Base-by-base conservation (phyloP, 2,888 invertebrate species). In the Papilio elwesi region DNA sequence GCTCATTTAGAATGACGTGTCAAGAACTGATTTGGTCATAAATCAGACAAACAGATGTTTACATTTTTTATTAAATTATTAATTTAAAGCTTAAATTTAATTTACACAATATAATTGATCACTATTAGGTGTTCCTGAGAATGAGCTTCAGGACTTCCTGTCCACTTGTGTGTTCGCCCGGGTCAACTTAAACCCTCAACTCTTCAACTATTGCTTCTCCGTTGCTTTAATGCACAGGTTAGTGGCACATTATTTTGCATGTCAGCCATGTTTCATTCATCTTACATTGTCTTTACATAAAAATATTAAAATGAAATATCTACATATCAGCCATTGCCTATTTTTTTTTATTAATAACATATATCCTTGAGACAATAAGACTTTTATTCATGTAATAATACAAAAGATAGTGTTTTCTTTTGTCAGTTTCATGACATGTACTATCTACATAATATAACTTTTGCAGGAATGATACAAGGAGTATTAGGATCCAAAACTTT, bases 161-260 rank as follows among this genome's bases (percentile, higher is more conserved):
- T 95, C 97, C 0, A 94, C 96, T 15, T 95, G 96, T 63, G 96
- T 95, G 10, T 97, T 94, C 81, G 94, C 96, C 62, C 95, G 97
- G 74, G 96, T 96, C 78, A 95, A 96, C 53, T 89, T 97, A 11
- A 98, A 98, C 87, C 96, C 97, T 0, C 96, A 96, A 78, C 87
- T 98, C 77, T 98, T 97, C 90, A 96, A 97, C 86, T 98, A 97
- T 85, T 95, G 96, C 59, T 95, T 95, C 55, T 96, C 97, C 0
- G 97, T 97, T 9, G 96, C 97, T 0, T 87, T 97, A 26, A 94
- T 97, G 80, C 97, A 97, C 90, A 95, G 97, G 94, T 93, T 79
- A 80, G 59, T 59, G 6, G 55, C 4, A 78, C 1, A 15, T 5
- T n/a, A 5, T 9, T 26, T 47, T 16, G 16, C 11, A 15, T 2